Evolutionary conservation across 1,140 invertebrate genomes (phyloP), one percentile per base, ranked within the genome.

Genomic region (Tetramorium simillimum): DNA sequence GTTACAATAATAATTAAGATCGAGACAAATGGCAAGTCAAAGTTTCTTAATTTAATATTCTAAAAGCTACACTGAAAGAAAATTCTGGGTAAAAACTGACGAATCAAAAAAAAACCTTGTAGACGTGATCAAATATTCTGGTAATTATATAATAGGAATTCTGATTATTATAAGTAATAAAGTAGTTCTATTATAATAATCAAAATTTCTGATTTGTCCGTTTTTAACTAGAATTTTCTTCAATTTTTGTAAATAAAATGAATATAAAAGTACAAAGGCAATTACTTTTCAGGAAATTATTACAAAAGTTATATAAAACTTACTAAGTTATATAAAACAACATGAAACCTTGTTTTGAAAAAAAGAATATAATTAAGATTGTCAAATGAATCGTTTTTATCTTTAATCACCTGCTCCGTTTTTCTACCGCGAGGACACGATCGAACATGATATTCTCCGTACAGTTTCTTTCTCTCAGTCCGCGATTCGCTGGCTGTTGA

Each of bases 401-500:
- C 51, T 75, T 58, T 40, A 56, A 33, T 33, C 53, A 7, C 14
- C 14, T 21, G n/a, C 18, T 18, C 5, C 51, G 28, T 56, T 24
- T 58, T 24, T 76, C 10, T 75, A 21, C n/a, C 33, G 1, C n/a
- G 0, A 10, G n/a, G 33, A 10, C 28, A 62, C 73, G 63, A 77
- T 63, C 76, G 80, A 73, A 40, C 65, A 56, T 60, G 58, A 82
- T 89, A 89, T 85, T 86, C 56, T 33, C 37, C 33, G 53, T n/a
- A 70, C 58, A 56, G 60, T 87, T 89, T 80, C 46, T 40, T 60
- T 56, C 53, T 37, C 43, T 18, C 56, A 70, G 49, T 53, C 33
- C 24, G 28, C 46, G 62, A 60, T 69, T 40, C 60, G 70, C 43
- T 86, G 67, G 21, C 73, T 62, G 88, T 88, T 86, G 89, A 90